Evolutionary conservation across 2,888 invertebrate species (phyloP).

Genomic region (Cheilosia variabilis): DNA sequence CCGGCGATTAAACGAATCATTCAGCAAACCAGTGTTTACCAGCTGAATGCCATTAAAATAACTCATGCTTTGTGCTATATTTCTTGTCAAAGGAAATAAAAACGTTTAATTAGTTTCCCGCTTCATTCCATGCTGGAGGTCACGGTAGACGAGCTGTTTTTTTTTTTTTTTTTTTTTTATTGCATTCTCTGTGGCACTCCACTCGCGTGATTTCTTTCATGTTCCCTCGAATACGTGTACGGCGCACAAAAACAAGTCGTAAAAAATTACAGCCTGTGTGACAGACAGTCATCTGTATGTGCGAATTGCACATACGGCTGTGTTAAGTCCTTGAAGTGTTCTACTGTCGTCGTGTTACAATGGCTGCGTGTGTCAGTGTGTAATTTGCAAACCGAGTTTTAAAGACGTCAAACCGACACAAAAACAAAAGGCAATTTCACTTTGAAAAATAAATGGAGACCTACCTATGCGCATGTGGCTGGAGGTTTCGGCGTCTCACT

Average conservation of each 20-base stretch:
- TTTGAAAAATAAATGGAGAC: too few relatives aligned
- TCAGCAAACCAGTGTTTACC: constrained; percentile 18
- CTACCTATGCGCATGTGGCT: too few relatives aligned
- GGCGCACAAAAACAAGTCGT: constrained; percentile 8
- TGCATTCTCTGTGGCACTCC: constrained; percentile 38
- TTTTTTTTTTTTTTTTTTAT: constrained; percentile 1
- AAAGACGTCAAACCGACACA: background rate
- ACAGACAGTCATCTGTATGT: background rate
- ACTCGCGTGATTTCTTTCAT: constrained; percentile 41
- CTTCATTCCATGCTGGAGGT: constrained; percentile 35
- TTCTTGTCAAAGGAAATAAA: constrained; percentile 11
- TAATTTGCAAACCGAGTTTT: constrained; percentile 3
- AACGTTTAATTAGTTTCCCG: constrained; percentile 46
- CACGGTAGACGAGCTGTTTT: constrained; percentile 35
- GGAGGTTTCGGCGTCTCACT: too few relatives aligned
- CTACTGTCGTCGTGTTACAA: background rate
- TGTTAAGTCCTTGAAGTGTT: constrained; percentile 44
- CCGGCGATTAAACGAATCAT: constrained; percentile 15
- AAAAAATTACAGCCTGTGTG: constrained; percentile 27
- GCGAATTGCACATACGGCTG: background rate
- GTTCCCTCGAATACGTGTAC: constrained; percentile 6
- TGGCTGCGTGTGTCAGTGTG: constrained; percentile 5
- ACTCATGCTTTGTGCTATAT: background rate
- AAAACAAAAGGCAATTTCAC: constrained; percentile 4
- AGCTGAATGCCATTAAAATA: constrained; percentile 45